Evolutionary conservation across 2,797 vertebrate genomes (phyloP).

Genomic region (Nannoperca obscura): DNA sequence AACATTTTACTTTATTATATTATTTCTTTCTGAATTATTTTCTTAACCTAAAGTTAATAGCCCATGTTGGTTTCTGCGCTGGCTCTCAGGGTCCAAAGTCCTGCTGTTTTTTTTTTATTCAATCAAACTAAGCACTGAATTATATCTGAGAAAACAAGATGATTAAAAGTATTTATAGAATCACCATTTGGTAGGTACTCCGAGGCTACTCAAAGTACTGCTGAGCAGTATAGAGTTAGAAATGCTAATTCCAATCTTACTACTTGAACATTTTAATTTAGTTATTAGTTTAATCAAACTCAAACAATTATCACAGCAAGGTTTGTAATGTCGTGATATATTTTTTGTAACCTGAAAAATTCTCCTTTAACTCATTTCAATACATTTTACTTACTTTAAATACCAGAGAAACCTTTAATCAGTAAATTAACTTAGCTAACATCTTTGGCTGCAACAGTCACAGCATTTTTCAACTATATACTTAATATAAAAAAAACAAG

Average conservation of each 20-base stretch:
- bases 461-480: background rate
- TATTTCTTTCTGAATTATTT: slow-evolving; percentile 1
- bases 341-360: background rate
- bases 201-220: background rate
- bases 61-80: background rate
- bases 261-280: background rate
- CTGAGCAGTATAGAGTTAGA: background rate
- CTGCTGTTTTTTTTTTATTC: background rate
- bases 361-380: background rate
- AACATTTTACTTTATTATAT: background rate
- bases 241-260: background rate
- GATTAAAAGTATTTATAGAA: background rate
- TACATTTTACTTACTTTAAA: background rate
- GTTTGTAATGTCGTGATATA: background rate
- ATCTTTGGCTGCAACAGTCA: background rate
- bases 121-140: background rate
- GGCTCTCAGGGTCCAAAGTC: background rate
- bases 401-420: background rate
- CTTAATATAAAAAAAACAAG: background rate
- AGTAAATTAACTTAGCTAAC: background rate
- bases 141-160: background rate
- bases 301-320: background rate
- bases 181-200: background rate
- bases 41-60: background rate
- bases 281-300: background rate